These are phyloP conservation scores for Nycticryphes semicollaris DNA, from an alignment of 2,113 vertebrate species.

Conservation along the genomic window DNA sequence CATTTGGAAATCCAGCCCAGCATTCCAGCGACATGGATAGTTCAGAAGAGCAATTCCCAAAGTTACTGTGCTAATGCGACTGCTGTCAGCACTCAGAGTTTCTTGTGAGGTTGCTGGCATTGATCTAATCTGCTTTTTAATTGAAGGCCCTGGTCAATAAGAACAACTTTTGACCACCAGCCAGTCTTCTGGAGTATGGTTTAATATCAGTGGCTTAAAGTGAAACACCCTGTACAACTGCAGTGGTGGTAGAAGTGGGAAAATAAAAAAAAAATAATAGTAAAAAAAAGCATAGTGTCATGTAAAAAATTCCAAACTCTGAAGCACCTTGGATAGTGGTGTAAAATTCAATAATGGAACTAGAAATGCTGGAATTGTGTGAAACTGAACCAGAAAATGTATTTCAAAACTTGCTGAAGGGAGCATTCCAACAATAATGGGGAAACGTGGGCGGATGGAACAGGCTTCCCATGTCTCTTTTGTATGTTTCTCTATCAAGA, in stretches of 20 bases:
- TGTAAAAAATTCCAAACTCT: neutral
- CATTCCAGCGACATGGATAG: neutral
- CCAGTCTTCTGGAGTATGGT: neutral
- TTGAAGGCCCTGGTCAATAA: neutral
- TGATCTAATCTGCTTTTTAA: neutral
- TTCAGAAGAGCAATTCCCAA: slow-evolving; percentile 15
- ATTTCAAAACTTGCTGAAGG: slow-evolving; percentile 43
- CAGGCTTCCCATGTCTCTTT: slow-evolving; percentile 42
- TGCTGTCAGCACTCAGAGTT: slow-evolving; percentile 8
- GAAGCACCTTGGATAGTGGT: neutral
- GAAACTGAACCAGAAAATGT: slow-evolving; percentile 20
- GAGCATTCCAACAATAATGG: neutral
- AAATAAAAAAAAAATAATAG: neutral
- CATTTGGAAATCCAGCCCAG: neutral
- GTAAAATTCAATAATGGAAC: neutral
- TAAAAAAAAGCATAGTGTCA: neutral
- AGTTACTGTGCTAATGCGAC: neutral
- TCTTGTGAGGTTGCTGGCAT: neutral
- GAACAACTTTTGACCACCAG: neutral
- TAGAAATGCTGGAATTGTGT: neutral
- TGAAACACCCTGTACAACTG: neutral
- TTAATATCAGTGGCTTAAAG: neutral
- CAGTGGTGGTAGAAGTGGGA: neutral
- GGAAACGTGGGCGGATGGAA: neutral
- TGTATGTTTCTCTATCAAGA: slow-evolving; percentile 29